Conservation (phyloP, 2,113 vertebrate species). For the Blennius ocellaris region DNA sequence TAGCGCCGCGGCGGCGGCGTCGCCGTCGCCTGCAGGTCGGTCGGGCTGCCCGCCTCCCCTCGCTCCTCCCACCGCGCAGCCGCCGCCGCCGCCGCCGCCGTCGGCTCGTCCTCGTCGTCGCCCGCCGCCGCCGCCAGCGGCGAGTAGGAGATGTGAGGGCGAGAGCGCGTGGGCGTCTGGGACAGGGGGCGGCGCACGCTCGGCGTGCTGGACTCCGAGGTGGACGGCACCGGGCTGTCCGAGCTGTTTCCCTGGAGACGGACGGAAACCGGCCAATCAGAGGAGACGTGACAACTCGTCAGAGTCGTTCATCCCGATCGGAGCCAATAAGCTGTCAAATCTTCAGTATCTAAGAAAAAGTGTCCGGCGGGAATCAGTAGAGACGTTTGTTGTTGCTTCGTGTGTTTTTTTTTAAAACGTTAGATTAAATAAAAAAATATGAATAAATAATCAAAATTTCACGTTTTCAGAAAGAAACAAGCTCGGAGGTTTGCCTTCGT, state of each 20-base stretch:
- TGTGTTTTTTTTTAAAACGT: too few species aligned
- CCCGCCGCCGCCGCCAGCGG: slow-evolving; percentile 86
- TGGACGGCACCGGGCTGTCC: slow-evolving; percentile 95
- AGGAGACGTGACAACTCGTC: too few species aligned
- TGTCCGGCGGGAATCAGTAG: too few species aligned
- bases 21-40: slow-evolving; percentile 43
- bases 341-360: too few species aligned
- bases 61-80: slow-evolving; percentile 61
- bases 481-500: too few species aligned
- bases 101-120: slow-evolving; percentile 71
- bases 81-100: slow-evolving; percentile 77
- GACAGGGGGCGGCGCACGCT: slow-evolving; percentile 90
- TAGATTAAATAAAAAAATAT: too few species aligned
- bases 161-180: slow-evolving; percentile 90
- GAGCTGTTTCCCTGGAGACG: slow-evolving; percentile 90
- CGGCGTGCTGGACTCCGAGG: slow-evolving; percentile 97
- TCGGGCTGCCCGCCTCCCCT: slow-evolving; percentile 50
- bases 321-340: too few species aligned
- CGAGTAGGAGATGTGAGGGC: slow-evolving; percentile 93
- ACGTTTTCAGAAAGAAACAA: too few species aligned
- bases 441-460: too few species aligned
- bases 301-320: too few species aligned
- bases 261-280: slow-evolving; percentile 1
- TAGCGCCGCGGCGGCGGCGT: slow-evolving; percentile 90
- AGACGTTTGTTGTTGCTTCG: too few species aligned